Base-by-base conservation (phyloP, 1,140 invertebrate genomes). In the Scaptomyza graminum region DNA sequence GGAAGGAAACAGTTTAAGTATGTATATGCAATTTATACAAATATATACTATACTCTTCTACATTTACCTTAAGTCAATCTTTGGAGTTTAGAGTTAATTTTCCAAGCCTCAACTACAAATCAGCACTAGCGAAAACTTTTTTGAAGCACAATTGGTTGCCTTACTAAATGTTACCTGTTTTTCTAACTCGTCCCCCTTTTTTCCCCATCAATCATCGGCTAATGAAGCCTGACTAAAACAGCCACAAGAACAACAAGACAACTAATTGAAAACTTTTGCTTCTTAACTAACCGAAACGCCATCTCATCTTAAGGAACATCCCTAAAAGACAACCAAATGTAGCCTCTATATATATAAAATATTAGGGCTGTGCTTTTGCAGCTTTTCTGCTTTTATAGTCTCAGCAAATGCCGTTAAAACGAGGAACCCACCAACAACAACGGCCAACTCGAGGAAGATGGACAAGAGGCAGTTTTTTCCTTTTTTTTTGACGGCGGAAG, bases 191-290 rank as follows among this genome's bases (percentile, higher is more conserved):
- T 16, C 22, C 31, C n/a, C 4, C 34, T 43, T n/a, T n/a, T 7
- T 12, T 12, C 11, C 37, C 49, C 49, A 70, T 55, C 60, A 18
- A 65, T 71, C 52, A 71, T 43, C 50, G 25, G 22, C 62, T 66
- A 68, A 61, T 47, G 39, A 61, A 47, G 57, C 57, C 8, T 46
- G 41, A 12, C 37, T n/a, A n/a, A 3, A 41, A 41, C 37, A n/a
- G n/a, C 4, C 5, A 41, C 28, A 31, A 31, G 28, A 31, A 31
- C 5, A 31, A 31, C 5, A 5, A 4, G 28, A 31, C 56, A 68
- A 31, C 64, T 73, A 73, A 73, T 68, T 73, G 57, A 73, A 73
- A 73, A 68, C 70, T 73, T 73, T 68, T 50, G 34, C 34, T 52
- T 22, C 49, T 46, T 59, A 66, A 67, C 39, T 72, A 56, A 28